Conservation (phyloP, 2,888 invertebrate species). For the Griposia aprilina region DNA sequence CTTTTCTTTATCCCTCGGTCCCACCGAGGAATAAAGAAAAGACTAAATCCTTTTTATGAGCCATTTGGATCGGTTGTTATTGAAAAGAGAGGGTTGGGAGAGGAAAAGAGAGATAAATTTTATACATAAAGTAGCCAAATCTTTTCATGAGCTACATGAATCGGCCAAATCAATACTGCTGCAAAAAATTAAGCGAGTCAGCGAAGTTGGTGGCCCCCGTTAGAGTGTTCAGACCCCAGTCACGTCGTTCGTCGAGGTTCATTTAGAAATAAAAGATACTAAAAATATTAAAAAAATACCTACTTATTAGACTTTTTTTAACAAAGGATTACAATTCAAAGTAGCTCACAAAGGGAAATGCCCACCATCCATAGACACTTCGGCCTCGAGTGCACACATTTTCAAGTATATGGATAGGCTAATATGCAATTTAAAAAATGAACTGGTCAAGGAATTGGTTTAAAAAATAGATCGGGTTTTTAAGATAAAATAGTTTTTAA, state of each 20-base stretch:
- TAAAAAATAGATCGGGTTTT: too few species aligned
- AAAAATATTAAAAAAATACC: conserved; percentile 7
- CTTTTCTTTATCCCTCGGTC: too few species aligned
- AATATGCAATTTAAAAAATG: too few species aligned
- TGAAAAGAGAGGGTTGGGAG: not conserved
- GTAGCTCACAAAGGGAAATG: conserved; percentile 18
- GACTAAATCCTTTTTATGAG: not conserved
- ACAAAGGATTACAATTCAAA: not conserved
- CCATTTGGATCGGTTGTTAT: not conserved
- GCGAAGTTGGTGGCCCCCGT: not conserved
- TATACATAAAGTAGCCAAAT: not conserved
- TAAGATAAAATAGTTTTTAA: too few species aligned
- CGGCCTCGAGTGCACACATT: too few species aligned
- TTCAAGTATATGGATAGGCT: too few species aligned
- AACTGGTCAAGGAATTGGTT: too few species aligned
- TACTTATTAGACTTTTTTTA: not conserved
- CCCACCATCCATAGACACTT: too few species aligned
- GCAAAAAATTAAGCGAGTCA: not conserved
- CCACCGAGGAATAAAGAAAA: not conserved
- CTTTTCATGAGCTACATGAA: not conserved
- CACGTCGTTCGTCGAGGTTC: not conserved
- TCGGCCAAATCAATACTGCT: conserved; percentile 1
- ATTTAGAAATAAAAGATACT: not conserved
- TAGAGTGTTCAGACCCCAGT: not conserved
- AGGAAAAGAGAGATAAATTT: not conserved